These are phyloP conservation scores for Dromaius novaehollandiae DNA, from an alignment of 2,113 vertebrate species.

Conservation along the genomic window DNA sequence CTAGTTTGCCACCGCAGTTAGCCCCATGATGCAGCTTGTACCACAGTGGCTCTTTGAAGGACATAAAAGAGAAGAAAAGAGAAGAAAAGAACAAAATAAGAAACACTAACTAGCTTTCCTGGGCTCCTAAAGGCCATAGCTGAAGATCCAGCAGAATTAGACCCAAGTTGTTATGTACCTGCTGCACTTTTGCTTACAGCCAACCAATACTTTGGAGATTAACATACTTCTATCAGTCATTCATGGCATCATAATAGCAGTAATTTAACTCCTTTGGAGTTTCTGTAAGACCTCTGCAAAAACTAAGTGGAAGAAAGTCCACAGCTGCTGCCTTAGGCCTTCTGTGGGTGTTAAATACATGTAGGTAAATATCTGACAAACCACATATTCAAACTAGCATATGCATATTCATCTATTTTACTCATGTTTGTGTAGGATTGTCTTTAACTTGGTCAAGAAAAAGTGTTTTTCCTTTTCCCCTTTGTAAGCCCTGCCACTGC, in stretches of 20 bases:
- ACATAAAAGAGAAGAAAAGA: background rate
- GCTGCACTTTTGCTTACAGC: background rate
- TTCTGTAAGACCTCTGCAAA: conserved; percentile 37
- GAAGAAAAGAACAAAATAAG: background rate
- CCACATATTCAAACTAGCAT: conserved; percentile 9
- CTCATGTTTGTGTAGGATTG: background rate
- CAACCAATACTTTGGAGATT: background rate
- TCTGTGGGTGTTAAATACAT: conserved; percentile 43
- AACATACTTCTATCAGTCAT: conserved; percentile 3
- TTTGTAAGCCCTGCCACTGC: background rate
- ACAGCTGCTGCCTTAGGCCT: conserved; percentile 23
- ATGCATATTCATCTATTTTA: conserved; percentile 25
- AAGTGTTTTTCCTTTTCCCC: background rate
- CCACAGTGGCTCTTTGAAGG: background rate
- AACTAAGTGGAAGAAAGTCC: conserved; percentile 19
- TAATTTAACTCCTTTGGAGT: background rate
- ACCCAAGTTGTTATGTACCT: background rate
- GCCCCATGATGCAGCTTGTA: background rate
- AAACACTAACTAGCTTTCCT: background rate
- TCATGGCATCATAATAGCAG: background rate
- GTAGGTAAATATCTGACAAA: conserved; percentile 54
- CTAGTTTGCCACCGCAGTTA: background rate
- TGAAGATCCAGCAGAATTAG: background rate
- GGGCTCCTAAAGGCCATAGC: background rate
- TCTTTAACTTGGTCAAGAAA: background rate